Conservation (phyloP, 2,797 vertebrate species). For the Xenopus petersii region DNA sequence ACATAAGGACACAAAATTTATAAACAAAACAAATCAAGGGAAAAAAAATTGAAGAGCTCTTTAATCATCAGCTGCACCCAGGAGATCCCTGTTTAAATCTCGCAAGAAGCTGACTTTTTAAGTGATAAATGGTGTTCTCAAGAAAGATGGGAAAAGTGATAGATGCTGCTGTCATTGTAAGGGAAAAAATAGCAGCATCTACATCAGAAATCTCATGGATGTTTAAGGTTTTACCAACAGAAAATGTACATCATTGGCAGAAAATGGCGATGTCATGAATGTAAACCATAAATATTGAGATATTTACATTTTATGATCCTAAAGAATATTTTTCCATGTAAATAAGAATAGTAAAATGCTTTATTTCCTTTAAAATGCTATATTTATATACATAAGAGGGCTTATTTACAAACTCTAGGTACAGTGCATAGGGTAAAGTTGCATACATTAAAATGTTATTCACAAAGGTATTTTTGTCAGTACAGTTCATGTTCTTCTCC, state of each 20-base stretch:
- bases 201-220: constrained; percentile 3
- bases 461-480: no score
- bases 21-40: not conserved
- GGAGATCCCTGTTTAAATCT: constrained; percentile 16
- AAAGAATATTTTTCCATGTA: no score
- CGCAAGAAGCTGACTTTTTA: constrained; percentile 14
- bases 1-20: constrained; percentile 1
- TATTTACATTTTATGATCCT: no score
- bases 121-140: constrained; percentile 15
- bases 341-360: no score
- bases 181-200: constrained; percentile 12
- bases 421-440: no score
- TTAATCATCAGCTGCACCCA: constrained; percentile 12
- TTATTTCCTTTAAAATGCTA: no score
- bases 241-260: constrained; percentile 5
- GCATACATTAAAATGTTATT: no score
- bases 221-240: not conserved
- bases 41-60: constrained; percentile 2
- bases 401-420: no score
- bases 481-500: no score
- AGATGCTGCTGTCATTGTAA: constrained; percentile 15
- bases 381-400: no score
- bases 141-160: constrained; percentile 16
- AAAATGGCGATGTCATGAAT: not conserved
- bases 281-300: not conserved